Percentiles rank a stretch among this genome's conserved stretches.
phyloP scores from a whole-genome alignment of 1,140 invertebrate species.

The Aphaenogaster floridana region DNA sequence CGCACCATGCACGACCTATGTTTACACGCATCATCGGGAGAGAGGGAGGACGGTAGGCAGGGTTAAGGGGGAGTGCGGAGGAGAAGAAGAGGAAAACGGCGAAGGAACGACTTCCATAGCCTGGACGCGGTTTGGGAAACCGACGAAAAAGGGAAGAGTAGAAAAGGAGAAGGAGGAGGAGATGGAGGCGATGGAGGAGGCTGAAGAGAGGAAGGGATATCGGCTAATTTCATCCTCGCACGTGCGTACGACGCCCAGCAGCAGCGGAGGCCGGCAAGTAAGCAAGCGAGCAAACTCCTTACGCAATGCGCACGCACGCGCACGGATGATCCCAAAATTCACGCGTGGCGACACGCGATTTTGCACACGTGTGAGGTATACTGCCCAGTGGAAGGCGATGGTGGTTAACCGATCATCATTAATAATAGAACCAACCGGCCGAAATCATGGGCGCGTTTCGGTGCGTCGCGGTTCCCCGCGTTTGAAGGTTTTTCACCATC shows the following conservation, averaged over 20 bases:
- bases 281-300: slow-evolving; percentile 65
- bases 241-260: slow-evolving; percentile 75
- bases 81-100: slow-evolving; percentile 52
- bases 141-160: slow-evolving; percentile 23
- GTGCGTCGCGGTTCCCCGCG: background rate
- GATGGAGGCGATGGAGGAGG: background rate
- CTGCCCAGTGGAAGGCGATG: slow-evolving; percentile 27
- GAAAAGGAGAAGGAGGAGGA: background rate
- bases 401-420: slow-evolving; percentile 63
- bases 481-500: slow-evolving; percentile 12
- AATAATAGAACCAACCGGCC: slow-evolving; percentile 54
- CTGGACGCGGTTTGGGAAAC: slow-evolving; percentile 52
- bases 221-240: slow-evolving; percentile 83
- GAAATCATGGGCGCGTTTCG: background rate
- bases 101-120: slow-evolving; percentile 25
- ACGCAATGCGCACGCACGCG: slow-evolving; percentile 77
- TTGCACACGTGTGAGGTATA: background rate
- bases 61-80: slow-evolving; percentile 7
- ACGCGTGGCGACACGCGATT: slow-evolving; percentile 54
- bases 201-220: slow-evolving; percentile 61
- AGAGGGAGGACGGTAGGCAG: background rate
- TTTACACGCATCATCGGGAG: slow-evolving; percentile 66
- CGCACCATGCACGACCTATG: slow-evolving; percentile 64
- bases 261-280: slow-evolving; percentile 58
- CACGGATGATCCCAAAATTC: slow-evolving; percentile 63